These are phyloP conservation scores for Hypomecis atomaria DNA, from an alignment of 2,888 invertebrate species.

Conservation along the genomic window DNA sequence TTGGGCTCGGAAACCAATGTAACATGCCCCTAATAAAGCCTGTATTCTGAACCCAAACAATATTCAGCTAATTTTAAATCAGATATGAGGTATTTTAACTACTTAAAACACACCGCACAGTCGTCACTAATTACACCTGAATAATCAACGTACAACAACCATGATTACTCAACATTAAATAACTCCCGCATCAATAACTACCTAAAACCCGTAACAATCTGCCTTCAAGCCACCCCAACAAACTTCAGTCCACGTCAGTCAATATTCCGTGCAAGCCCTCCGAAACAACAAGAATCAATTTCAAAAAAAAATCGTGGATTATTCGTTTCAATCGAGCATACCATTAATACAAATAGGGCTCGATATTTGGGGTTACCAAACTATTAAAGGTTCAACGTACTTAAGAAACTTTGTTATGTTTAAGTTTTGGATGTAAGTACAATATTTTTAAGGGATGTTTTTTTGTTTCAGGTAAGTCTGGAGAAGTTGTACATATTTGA, in stretches of 20 bases:
- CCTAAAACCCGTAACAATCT: not conserved
- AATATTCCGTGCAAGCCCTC: slow-evolving; percentile 32
- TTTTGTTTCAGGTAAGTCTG: slow-evolving; percentile 53
- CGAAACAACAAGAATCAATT: slow-evolving; percentile 45
- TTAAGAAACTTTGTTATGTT: slow-evolving; percentile 17
- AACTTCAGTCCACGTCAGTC: slow-evolving; percentile 12
- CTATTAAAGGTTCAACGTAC: slow-evolving; percentile 43
- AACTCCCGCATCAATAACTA: not conserved
- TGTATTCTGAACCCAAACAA: too few relatives aligned
- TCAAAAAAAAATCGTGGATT: slow-evolving; percentile 48
- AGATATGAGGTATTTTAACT: too few relatives aligned
- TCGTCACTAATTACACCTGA: too few relatives aligned
- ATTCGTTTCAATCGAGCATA: slow-evolving; percentile 65
- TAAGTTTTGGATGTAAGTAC: slow-evolving; percentile 7
- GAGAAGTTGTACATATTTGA: not conserved
- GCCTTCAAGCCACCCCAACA: slow-evolving; percentile 16
- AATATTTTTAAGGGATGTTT: slow-evolving; percentile 25
- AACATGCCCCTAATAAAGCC: too few relatives aligned
- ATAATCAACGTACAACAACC: not conserved
- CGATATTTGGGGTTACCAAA: slow-evolving; percentile 51
- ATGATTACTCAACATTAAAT: not conserved
- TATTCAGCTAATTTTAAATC: too few relatives aligned
- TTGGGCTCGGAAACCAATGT: too few relatives aligned
- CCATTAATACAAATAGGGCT: slow-evolving; percentile 65
- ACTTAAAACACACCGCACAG: too few relatives aligned